phyloP scores from a whole-genome alignment of 2,888 invertebrate species.

The Dorcus hopei region DNA sequence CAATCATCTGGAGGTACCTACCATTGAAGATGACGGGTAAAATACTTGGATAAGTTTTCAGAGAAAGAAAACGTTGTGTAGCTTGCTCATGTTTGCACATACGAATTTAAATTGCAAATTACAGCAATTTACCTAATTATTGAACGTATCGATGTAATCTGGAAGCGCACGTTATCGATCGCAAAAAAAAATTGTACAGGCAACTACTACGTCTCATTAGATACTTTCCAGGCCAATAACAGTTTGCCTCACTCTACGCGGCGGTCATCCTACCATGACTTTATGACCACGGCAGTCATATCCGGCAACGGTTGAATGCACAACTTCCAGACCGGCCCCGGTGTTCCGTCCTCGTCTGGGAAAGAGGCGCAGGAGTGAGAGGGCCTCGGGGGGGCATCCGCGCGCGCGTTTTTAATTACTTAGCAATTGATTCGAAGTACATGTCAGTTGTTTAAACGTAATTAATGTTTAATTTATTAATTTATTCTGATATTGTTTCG shows the following conservation, averaged over 20 bases:
- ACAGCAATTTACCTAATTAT: too few species aligned
- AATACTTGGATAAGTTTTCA: background rate
- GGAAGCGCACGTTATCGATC: background rate
- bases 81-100: too few species aligned
- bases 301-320: slow-evolving; percentile 45
- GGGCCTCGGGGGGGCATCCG: slow-evolving; percentile 27
- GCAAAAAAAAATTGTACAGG: slow-evolving; percentile 20
- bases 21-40: background rate
- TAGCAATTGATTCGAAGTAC: slow-evolving; percentile 48
- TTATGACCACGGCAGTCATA: slow-evolving; percentile 35
- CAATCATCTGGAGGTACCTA: background rate
- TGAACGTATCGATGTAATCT: too few species aligned
- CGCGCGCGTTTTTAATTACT: slow-evolving; percentile 42
- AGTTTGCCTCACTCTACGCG: slow-evolving; percentile 33
- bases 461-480: slow-evolving; percentile 53
- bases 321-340: slow-evolving; percentile 32
- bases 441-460: slow-evolving; percentile 48
- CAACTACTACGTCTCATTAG: slow-evolving; percentile 28
- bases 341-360: slow-evolving; percentile 13
- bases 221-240: slow-evolving; percentile 29
- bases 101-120: too few species aligned
- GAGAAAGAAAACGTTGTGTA: too few species aligned
- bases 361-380: slow-evolving; percentile 15
- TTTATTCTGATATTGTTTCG: slow-evolving; percentile 51
- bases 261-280: slow-evolving; percentile 24